A percentile compares a stretch with the other conserved stretches of the same genome.
Evolutionary conservation across 1,140 invertebrate genomes (phyloP).

Genomic region (Microplitis demolitor): DNA sequence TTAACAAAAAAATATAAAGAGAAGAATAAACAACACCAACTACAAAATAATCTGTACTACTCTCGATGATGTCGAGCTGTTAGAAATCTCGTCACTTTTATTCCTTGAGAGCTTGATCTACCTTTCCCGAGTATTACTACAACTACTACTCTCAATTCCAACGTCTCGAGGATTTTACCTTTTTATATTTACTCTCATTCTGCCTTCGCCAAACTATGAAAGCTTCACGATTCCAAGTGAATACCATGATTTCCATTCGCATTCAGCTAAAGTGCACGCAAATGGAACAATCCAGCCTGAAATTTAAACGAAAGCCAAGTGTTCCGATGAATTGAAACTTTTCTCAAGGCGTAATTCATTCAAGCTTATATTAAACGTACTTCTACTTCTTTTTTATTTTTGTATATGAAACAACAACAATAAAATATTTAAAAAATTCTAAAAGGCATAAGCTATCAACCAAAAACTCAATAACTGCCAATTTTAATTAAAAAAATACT

Average conservation of each 20-base stretch:
- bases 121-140: constrained; percentile 5
- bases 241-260: constrained; percentile 24
- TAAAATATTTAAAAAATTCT: neutral
- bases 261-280: constrained; percentile 21
- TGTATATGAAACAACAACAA: neutral
- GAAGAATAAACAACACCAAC: too few relatives aligned
- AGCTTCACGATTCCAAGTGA: constrained; percentile 19
- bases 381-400: constrained; percentile 6
- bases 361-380: neutral
- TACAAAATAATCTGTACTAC: too few relatives aligned
- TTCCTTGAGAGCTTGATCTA: constrained; percentile 14
- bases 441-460: neutral
- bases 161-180: neutral
- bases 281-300: constrained; percentile 17
- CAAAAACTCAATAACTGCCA: neutral
- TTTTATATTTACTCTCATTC: neutral
- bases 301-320: constrained; percentile 14
- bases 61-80: neutral
- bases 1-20: too few relatives aligned
- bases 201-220: constrained; percentile 14
- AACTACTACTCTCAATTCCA: too few relatives aligned
- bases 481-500: neutral
- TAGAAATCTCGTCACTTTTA: constrained; percentile 20
- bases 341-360: constrained; percentile 5
- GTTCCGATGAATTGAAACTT: constrained; percentile 17